These are phyloP conservation scores for Cettia cetti DNA, from an alignment of 2,113 vertebrate species.

Conservation along the genomic window DNA sequence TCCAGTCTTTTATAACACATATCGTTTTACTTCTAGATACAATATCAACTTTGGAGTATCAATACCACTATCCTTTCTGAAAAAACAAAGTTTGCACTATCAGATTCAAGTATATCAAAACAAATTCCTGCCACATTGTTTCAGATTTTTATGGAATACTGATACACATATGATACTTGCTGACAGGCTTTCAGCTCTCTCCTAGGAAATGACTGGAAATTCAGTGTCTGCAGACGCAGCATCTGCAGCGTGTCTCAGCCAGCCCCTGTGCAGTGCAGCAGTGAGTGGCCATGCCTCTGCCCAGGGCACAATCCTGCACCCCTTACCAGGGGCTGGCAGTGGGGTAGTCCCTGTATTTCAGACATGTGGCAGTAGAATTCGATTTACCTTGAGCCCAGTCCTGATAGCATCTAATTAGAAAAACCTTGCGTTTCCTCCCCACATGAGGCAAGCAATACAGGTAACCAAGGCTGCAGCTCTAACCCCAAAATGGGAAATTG, in stretches of 20 bases:
- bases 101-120: background rate
- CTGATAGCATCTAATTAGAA: background rate
- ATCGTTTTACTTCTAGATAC: background rate
- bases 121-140: background rate
- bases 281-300: background rate
- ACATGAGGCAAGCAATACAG: background rate
- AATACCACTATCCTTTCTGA: background rate
- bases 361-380: background rate
- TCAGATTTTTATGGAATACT: background rate
- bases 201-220: background rate
- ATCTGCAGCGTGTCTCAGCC: rapidly evolving
- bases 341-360: background rate
- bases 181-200: background rate
- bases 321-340: background rate
- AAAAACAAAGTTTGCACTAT: background rate
- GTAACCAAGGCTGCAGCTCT: background rate
- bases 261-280: rapidly evolving
- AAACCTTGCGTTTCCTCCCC: background rate
- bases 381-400: background rate
- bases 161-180: background rate
- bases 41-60: background rate
- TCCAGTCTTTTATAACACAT: background rate
- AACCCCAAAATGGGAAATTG: background rate
- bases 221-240: background rate
- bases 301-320: rapidly evolving